phyloP scores from a whole-genome alignment of 2,888 invertebrate genomes.

The Glaucopsyche alexis region DNA sequence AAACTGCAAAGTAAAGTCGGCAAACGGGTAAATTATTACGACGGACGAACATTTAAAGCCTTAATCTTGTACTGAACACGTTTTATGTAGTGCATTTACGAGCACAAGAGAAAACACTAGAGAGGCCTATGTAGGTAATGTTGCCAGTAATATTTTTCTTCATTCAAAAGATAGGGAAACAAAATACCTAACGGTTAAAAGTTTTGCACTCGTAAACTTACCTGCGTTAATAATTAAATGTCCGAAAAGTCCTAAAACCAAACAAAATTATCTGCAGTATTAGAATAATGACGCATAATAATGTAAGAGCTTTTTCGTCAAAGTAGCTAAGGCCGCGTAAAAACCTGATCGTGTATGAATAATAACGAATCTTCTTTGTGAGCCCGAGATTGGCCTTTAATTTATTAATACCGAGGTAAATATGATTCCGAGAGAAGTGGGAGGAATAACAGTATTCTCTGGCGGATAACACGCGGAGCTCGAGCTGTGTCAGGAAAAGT shows the following conservation, averaged over 20 bases:
- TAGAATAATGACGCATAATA: background rate
- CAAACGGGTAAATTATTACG: no score
- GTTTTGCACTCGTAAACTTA: background rate
- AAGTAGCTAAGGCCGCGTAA: slow-evolving; percentile 17
- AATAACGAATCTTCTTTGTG: background rate
- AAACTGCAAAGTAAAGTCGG: no score
- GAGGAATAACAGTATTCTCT: background rate
- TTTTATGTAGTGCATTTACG: no score
- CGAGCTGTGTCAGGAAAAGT: slow-evolving; percentile 1
- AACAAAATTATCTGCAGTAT: background rate
- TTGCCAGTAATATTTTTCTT: no score
- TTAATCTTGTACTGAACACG: no score
- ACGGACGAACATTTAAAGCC: no score
- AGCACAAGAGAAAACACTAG: no score
- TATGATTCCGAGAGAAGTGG: background rate
- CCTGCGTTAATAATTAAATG: background rate
- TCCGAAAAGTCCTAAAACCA: background rate
- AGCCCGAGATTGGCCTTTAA: slow-evolving; percentile 13
- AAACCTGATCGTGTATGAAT: slow-evolving; percentile 18
- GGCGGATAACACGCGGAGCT: background rate
- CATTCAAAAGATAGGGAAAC: no score
- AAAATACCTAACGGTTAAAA: no score
- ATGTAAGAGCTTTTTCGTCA: background rate
- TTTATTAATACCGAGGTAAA: slow-evolving; percentile 5
- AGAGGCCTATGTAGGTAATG: no score